Evolutionary conservation across 2,888 invertebrate species (phyloP).

Genomic region (Maniola hyperantus): DNA sequence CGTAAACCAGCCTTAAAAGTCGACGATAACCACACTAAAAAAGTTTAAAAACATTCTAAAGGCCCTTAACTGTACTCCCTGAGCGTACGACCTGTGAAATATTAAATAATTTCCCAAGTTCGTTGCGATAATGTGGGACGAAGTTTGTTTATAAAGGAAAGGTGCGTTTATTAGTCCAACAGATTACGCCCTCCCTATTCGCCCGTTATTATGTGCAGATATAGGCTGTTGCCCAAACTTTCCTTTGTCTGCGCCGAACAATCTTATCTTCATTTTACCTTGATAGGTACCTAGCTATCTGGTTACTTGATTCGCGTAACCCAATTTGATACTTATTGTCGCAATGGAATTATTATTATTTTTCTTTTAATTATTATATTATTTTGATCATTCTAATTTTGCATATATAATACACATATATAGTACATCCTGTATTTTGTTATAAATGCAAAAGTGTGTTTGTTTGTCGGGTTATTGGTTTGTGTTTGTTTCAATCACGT

Average conservation of each 20-base stretch:
- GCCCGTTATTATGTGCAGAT: constrained; percentile 47
- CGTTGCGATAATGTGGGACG: constrained; percentile 41
- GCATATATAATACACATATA: too few relatives aligned
- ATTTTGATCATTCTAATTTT: too few relatives aligned
- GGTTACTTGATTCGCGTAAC: not conserved
- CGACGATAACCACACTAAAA: not conserved
- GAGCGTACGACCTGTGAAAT: constrained; percentile 9
- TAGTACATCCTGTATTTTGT: too few relatives aligned
- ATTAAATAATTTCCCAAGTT: constrained; percentile 21
- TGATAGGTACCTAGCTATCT: constrained; percentile 12
- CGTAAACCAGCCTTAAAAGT: too few relatives aligned
- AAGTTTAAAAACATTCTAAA: not conserved
- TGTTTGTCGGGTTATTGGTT: too few relatives aligned
- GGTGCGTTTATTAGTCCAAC: constrained; percentile 58
- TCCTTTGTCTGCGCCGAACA: constrained; percentile 42
- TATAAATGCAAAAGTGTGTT: too few relatives aligned
- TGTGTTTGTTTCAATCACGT: too few relatives aligned
- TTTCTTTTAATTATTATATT: too few relatives aligned
- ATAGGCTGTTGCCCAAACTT: constrained; percentile 43
- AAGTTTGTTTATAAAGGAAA: constrained; percentile 48
- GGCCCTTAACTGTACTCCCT: not conserved
- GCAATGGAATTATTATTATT: not conserved
- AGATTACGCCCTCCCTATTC: constrained; percentile 48
- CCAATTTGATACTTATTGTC: constrained; percentile 2
- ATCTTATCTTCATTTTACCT: constrained; percentile 43